phyloP scores from a whole-genome alignment of 2,888 invertebrate species.

The Xestia rhomboidea region DNA sequence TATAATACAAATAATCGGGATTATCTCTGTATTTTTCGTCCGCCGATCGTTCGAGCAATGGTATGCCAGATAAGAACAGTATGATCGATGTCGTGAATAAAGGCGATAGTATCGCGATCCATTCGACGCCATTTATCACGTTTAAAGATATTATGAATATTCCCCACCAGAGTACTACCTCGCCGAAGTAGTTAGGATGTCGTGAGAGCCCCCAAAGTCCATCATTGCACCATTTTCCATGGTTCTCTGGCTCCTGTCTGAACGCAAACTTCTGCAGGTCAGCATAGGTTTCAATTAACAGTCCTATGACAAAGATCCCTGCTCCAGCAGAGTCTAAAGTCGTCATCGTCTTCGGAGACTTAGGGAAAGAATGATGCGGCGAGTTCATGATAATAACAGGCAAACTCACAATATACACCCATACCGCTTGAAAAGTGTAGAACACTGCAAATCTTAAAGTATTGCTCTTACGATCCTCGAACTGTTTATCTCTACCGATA shows the following conservation, averaged over 20 bases:
- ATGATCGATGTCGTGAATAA: slow-evolving; percentile 96
- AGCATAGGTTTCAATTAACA: slow-evolving; percentile 96
- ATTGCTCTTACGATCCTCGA: slow-evolving; percentile 96
- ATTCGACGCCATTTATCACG: slow-evolving; percentile 95
- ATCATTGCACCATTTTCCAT: slow-evolving; percentile 98
- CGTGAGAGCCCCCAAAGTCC: slow-evolving; percentile 97
- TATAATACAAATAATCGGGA: slow-evolving; percentile 96
- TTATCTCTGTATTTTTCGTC: slow-evolving; percentile 97
- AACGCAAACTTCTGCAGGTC: slow-evolving; percentile 98
- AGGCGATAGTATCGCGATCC: slow-evolving; percentile 96
- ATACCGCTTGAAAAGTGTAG: slow-evolving; percentile 97
- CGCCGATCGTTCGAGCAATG: slow-evolving; percentile 95
- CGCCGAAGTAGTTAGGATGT: slow-evolving; percentile 98
- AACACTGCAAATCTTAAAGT: slow-evolving; percentile 97
- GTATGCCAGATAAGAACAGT: slow-evolving; percentile 97
- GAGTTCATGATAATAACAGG: slow-evolving; percentile 98
- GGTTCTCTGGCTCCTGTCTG: slow-evolving; percentile 96
- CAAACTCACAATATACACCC: slow-evolving; percentile 97
- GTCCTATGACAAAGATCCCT: slow-evolving; percentile 95
- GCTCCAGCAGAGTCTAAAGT: slow-evolving; percentile 96
- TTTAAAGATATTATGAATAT: slow-evolving; percentile 97
- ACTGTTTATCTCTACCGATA: slow-evolving; percentile 97
- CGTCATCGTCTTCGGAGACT: slow-evolving; percentile 96
- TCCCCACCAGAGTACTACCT: slow-evolving; percentile 98
- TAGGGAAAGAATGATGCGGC: slow-evolving; percentile 93